Percentiles rank a stretch among this genome's conserved stretches.
These are phyloP conservation scores for Eurypyga helias DNA, from an alignment of 2,113 vertebrate species.

Conservation along the genomic window DNA sequence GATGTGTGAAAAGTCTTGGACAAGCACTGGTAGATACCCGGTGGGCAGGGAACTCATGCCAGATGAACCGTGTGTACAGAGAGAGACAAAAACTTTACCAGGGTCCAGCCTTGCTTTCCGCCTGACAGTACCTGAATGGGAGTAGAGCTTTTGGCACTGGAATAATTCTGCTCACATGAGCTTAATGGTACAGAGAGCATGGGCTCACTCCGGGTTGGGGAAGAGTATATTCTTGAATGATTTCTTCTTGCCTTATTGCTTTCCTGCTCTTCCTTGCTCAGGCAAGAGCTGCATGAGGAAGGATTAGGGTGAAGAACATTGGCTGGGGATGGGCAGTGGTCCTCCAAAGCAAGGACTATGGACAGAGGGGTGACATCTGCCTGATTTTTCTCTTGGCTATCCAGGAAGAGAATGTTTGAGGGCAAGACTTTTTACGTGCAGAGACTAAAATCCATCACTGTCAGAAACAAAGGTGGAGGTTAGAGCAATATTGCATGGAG, in stretches of 20 bases:
- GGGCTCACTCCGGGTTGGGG: not conserved
- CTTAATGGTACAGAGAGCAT: not conserved
- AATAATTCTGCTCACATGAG: not conserved
- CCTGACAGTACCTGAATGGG: not conserved
- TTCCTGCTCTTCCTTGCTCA: not conserved
- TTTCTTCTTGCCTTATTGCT: not conserved
- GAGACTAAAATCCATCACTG: conserved; percentile 36
- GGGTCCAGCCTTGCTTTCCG: not conserved
- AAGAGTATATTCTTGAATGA: not conserved
- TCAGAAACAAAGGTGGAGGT: not conserved
- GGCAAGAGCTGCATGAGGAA: not conserved
- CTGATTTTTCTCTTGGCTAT: not conserved
- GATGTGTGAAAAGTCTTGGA: not conserved
- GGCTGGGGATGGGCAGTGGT: not conserved
- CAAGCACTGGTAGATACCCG: not conserved
- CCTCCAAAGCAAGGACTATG: not conserved
- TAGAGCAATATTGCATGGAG: not conserved
- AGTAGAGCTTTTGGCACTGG: not conserved
- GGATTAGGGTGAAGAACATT: not conserved
- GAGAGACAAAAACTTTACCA: not conserved
- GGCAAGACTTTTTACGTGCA: not conserved
- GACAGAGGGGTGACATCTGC: not conserved
- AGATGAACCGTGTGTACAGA: not conserved
- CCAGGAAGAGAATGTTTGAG: not conserved
- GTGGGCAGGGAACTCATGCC: not conserved